Percentiles rank a stretch among this genome's conserved stretches.
phyloP scores from a whole-genome alignment of 2,888 invertebrate species.

The Stomorhina lunata region DNA sequence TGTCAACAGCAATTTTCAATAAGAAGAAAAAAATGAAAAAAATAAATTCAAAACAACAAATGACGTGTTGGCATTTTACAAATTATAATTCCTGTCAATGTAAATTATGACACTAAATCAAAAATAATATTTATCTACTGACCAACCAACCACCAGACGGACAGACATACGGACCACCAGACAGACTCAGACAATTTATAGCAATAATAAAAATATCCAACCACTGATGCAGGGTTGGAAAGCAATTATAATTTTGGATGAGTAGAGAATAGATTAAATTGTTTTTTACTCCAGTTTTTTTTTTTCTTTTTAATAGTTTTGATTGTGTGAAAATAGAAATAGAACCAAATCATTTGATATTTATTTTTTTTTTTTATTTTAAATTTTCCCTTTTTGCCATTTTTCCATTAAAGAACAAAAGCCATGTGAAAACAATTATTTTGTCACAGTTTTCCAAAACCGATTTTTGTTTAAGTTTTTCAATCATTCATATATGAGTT shows the following conservation, averaged over 20 bases:
- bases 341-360: slow-evolving; percentile 26
- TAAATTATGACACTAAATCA: slow-evolving; percentile 65
- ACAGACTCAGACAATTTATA: slow-evolving; percentile 2
- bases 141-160: not conserved
- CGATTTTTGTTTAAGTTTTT: slow-evolving; percentile 8
- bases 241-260: slow-evolving; percentile 29
- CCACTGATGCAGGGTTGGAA: not conserved
- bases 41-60: slow-evolving; percentile 17
- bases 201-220: not conserved
- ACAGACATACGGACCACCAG: not conserved
- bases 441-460: slow-evolving; percentile 57
- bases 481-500: too few relatives aligned
- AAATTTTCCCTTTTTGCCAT: not conserved
- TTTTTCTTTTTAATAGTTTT: not conserved
- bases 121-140: slow-evolving; percentile 18
- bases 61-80: slow-evolving; percentile 48
- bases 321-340: not conserved
- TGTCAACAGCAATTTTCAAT: slow-evolving; percentile 45
- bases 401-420: slow-evolving; percentile 44
- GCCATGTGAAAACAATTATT: slow-evolving; percentile 61
- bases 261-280: slow-evolving; percentile 60
- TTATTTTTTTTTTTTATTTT: slow-evolving; percentile 1
- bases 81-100: slow-evolving; percentile 64
- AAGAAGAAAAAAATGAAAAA: not conserved
- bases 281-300: slow-evolving; percentile 51